Percentiles rank a stretch among this genome's conserved stretches.
Conservation (phyloP, 2,797 vertebrate genomes). For the Characodon lateralis region DNA sequence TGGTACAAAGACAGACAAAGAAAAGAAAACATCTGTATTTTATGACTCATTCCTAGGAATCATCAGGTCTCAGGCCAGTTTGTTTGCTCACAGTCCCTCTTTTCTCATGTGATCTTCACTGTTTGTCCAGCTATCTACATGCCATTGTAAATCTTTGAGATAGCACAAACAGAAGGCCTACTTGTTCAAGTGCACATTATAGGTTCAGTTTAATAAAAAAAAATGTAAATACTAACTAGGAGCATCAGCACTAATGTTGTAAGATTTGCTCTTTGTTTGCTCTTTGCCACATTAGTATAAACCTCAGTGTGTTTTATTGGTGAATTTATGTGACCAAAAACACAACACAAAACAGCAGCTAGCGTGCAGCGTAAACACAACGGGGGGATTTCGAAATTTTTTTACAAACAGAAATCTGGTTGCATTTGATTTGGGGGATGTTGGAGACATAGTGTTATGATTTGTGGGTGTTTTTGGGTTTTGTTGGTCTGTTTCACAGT, state of each 20-base stretch:
- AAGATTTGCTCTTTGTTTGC: not conserved
- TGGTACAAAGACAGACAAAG: constrained; percentile 16
- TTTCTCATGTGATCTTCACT: constrained; percentile 39
- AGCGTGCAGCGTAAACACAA: too few species aligned
- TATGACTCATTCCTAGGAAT: constrained; percentile 28
- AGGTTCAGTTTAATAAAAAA: constrained; percentile 44
- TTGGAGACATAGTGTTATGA: too few species aligned
- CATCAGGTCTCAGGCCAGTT: constrained; percentile 51
- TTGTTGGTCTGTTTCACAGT: too few species aligned
- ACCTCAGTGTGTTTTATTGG: too few species aligned
- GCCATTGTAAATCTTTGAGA: constrained; percentile 32
- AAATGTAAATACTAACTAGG: constrained; percentile 36
- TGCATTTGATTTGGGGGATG: too few species aligned
- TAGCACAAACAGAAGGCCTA: constrained; percentile 8
- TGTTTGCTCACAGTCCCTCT: constrained; percentile 34
- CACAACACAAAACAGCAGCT: too few species aligned
- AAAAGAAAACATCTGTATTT: constrained; percentile 27
- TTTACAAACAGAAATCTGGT: too few species aligned
- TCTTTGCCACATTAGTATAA: too few species aligned
- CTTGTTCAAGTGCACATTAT: constrained; percentile 17
- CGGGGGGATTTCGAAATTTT: too few species aligned
- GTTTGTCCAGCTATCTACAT: constrained; percentile 44
- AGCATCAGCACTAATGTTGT: constrained; percentile 6
- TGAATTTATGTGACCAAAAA: too few species aligned
- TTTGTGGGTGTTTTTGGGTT: too few species aligned